Percentiles rank a stretch among this genome's conserved stretches.
phyloP scores from a whole-genome alignment of 2,888 invertebrate genomes.

The Sinopyrophorus schimmeli region DNA sequence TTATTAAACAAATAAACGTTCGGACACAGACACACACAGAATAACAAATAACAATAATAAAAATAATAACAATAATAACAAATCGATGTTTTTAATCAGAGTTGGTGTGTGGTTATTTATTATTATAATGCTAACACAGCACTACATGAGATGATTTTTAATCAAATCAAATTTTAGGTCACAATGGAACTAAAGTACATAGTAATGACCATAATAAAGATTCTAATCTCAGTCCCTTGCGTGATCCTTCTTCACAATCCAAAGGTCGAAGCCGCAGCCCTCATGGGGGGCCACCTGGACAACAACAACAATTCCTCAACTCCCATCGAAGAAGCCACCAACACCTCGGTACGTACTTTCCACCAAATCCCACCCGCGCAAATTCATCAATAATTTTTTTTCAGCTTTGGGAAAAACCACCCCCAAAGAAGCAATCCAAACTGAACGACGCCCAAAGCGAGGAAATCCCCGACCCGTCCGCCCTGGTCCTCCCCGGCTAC shows the following conservation, averaged over 20 bases:
- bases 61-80: too few species aligned
- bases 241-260: constrained; percentile 38
- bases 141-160: too few species aligned
- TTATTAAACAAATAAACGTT: too few species aligned
- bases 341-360: constrained; percentile 14
- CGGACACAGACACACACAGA: too few species aligned
- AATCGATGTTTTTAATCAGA: too few species aligned
- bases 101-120: too few species aligned
- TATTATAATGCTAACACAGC: too few species aligned
- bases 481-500: constrained; percentile 53
- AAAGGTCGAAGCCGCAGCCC: constrained; percentile 40
- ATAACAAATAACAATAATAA: too few species aligned
- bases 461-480: constrained; percentile 53
- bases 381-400: neutral
- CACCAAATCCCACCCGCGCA: too few species aligned
- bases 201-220: constrained; percentile 50
- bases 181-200: constrained; percentile 51
- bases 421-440: constrained; percentile 26
- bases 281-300: constrained; percentile 48
- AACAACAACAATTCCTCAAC: constrained; percentile 34
- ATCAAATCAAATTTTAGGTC: constrained; percentile 17
- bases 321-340: constrained; percentile 1
- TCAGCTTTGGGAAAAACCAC: neutral
- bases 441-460: constrained; percentile 37
- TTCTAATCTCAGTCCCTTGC: constrained; percentile 49